These are phyloP conservation scores for Troides oblongomaculatus DNA, from an alignment of 2,888 invertebrate species.

Conservation along the genomic window DNA sequence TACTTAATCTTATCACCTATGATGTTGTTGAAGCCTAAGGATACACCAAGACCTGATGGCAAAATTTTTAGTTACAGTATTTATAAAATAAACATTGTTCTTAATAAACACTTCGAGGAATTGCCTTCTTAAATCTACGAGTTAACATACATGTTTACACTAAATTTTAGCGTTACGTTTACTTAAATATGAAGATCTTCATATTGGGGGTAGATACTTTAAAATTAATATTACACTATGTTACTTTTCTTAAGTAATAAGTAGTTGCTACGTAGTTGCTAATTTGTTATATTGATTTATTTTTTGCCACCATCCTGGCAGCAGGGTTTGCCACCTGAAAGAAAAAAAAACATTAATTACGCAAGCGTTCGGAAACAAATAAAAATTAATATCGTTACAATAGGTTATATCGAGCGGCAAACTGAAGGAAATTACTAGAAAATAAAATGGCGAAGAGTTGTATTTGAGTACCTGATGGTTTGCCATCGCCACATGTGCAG, in stretches of 20 bases:
- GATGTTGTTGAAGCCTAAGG: slow-evolving; percentile 29
- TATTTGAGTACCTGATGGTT: slow-evolving; percentile 41
- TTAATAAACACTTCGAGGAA: not conserved
- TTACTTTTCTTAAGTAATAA: not conserved
- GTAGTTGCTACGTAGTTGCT: not conserved
- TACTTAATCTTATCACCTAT: slow-evolving; percentile 16
- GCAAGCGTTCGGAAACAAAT: not conserved
- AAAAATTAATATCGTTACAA: not conserved
- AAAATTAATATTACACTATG: not conserved
- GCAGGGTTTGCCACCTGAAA: slow-evolving; percentile 70
- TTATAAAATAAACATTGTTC: slow-evolving; percentile 8
- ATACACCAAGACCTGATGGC: slow-evolving; percentile 45
- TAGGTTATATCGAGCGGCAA: not conserved
- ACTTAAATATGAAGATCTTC: slow-evolving; percentile 25
- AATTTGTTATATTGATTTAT: slow-evolving; percentile 34
- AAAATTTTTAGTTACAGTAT: slow-evolving; percentile 17
- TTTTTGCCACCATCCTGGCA: slow-evolving; percentile 63
- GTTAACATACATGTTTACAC: slow-evolving; percentile 1
- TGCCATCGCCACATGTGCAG: slow-evolving; percentile 76
- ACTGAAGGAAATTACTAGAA: not conserved
- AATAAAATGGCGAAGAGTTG: slow-evolving; percentile 3
- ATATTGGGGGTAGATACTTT: slow-evolving; percentile 9
- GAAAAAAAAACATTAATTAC: slow-evolving; percentile 20
- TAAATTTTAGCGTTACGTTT: not conserved
- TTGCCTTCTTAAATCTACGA: slow-evolving; percentile 15